These are phyloP conservation scores for Aplodontia rufa DNA, from an alignment of 2,113 vertebrate species.

Conservation along the genomic window DNA sequence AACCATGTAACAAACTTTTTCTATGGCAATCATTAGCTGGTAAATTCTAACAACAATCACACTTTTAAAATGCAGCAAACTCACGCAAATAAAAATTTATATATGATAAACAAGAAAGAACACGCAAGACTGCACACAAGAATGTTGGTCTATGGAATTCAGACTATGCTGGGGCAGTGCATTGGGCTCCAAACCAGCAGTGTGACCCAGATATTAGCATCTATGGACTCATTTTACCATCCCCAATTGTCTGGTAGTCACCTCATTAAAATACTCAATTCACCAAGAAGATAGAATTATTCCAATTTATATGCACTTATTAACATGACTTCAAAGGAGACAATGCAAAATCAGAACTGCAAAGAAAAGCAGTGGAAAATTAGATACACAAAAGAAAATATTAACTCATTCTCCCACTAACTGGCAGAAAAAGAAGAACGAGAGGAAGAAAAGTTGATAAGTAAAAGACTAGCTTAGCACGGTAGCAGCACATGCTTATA, in stretches of 20 bases:
- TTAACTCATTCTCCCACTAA: not conserved
- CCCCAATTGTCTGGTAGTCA: not conserved
- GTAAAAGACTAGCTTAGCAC: not conserved
- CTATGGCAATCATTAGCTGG: not conserved
- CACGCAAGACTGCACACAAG: not conserved
- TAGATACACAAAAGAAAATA: not conserved
- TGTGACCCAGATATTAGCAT: not conserved
- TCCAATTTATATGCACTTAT: not conserved
- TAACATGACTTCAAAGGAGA: not conserved
- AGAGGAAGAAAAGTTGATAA: not conserved
- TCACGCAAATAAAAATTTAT: not conserved
- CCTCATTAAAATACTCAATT: slow-evolving; percentile 23
- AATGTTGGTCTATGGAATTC: not conserved
- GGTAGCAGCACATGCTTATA: too few species aligned
- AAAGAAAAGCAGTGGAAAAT: not conserved
- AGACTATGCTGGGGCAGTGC: not conserved
- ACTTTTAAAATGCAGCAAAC: slow-evolving; percentile 33
- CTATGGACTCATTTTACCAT: not conserved
- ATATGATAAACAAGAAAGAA: not conserved
- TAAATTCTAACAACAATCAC: slow-evolving; percentile 20
- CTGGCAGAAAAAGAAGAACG: not conserved
- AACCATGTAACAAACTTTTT: not conserved
- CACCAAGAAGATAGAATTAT: not conserved
- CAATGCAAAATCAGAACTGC: not conserved
- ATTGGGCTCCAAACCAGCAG: not conserved